Percentiles rank a stretch among this genome's conserved stretches.
Evolutionary conservation across 1,140 invertebrate genomes (phyloP).

Genomic region (Orussus abietinus): DNA sequence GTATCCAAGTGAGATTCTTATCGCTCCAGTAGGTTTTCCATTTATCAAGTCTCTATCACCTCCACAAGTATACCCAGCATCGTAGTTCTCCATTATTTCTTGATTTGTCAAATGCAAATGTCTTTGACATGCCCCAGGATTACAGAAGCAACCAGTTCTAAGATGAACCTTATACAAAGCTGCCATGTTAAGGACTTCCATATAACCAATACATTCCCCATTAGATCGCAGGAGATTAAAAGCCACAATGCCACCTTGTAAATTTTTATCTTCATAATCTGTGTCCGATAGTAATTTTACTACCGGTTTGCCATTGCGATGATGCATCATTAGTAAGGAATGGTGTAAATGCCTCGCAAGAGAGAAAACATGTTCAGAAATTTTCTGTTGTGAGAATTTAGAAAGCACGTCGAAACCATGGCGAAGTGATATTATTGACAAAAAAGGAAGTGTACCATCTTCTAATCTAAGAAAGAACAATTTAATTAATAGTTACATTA

Average conservation of each 20-base stretch:
- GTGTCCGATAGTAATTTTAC: slow-evolving; percentile 71
- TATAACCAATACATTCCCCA: slow-evolving; percentile 81
- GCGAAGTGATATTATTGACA: slow-evolving; percentile 77
- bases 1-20: slow-evolving; percentile 92
- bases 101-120: slow-evolving; percentile 68
- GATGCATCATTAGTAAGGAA: slow-evolving; percentile 61
- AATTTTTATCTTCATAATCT: slow-evolving; percentile 58
- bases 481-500: slow-evolving; percentile 10
- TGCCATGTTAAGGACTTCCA: slow-evolving; percentile 86
- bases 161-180: slow-evolving; percentile 82
- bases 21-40: slow-evolving; percentile 85
- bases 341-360: slow-evolving; percentile 72
- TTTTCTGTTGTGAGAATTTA: slow-evolving; percentile 62
- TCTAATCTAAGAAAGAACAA: slow-evolving; percentile 71
- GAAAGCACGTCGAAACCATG: slow-evolving; percentile 74
- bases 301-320: slow-evolving; percentile 71
- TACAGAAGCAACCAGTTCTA: slow-evolving; percentile 94
- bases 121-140: slow-evolving; percentile 90
- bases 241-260: slow-evolving; percentile 82
- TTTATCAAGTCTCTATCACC: slow-evolving; percentile 86
- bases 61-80: slow-evolving; percentile 88
- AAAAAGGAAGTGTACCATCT: slow-evolving; percentile 88
- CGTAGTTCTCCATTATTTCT: slow-evolving; percentile 73
- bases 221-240: slow-evolving; percentile 81
- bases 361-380: slow-evolving; percentile 72